phyloP scores from a whole-genome alignment of 2,797 vertebrate species.

The Discoglossus pictus region DNA sequence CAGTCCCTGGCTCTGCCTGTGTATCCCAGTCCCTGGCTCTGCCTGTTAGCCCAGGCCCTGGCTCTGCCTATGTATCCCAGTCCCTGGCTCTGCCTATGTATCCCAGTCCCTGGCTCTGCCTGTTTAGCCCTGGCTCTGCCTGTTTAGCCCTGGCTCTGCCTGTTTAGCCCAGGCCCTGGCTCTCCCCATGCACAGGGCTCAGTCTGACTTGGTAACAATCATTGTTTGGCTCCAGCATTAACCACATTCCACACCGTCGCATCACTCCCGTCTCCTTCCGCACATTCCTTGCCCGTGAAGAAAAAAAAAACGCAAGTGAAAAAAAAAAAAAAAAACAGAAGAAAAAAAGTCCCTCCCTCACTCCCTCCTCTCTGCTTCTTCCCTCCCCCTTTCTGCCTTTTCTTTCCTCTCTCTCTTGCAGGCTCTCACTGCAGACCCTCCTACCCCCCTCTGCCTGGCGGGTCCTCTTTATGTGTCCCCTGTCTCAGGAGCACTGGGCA shows the following conservation, averaged over 20 bases:
- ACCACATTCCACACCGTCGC: slow-evolving; percentile 90
- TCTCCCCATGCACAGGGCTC: slow-evolving; percentile 9
- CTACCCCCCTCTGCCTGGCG: slow-evolving; percentile 6
- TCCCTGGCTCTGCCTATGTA: neutral
- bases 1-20: neutral
- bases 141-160: neutral
- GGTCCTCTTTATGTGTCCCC: slow-evolving; percentile 22
- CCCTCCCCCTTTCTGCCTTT: neutral
- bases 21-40: neutral
- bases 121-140: neutral
- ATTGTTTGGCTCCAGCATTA: slow-evolving; percentile 89
- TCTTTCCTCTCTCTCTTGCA: neutral
- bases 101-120: neutral
- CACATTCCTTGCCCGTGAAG: slow-evolving; percentile 86
- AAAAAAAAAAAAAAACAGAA: slow-evolving; percentile 15
- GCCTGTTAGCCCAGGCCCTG: neutral
- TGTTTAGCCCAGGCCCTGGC: neutral
- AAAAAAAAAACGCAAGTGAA: slow-evolving; percentile 64
- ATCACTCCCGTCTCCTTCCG: slow-evolving; percentile 85
- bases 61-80: neutral
- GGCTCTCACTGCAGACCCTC: slow-evolving; percentile 1
- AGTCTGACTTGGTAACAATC: slow-evolving; percentile 80
- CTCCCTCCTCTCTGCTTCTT: slow-evolving; percentile 52
- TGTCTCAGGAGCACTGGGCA: neutral
- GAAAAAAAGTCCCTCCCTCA: slow-evolving; percentile 9